Percentiles rank a stretch among this genome's conserved stretches.
phyloP scores from a whole-genome alignment of 2,888 invertebrate species.

The Himalopsyche anomala region DNA sequence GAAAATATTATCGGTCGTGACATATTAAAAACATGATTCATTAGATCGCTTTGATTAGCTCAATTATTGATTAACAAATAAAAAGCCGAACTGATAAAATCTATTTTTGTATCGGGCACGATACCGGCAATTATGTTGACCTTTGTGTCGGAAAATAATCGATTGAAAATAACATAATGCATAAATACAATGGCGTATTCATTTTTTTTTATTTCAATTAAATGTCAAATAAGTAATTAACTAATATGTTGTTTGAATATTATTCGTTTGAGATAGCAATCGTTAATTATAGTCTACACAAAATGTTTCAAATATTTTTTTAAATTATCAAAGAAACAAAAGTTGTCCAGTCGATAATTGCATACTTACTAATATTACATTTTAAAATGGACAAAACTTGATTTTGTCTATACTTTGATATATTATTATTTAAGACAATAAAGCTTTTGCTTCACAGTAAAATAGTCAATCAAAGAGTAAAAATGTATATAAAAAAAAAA shows the following conservation, averaged over 20 bases:
- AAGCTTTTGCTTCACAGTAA: no score
- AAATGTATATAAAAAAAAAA: no score
- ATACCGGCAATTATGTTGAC: not conserved
- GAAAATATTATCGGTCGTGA: slow-evolving; percentile 1
- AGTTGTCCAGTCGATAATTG: no score
- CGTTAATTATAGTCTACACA: no score
- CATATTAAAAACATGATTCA: slow-evolving; percentile 32
- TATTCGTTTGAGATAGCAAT: not conserved
- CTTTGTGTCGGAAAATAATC: not conserved
- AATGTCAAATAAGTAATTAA: not conserved
- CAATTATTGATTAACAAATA: slow-evolving; percentile 37
- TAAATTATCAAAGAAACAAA: no score
- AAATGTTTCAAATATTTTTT: no score
- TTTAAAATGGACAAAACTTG: no score
- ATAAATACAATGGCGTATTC: not conserved
- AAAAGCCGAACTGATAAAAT: slow-evolving; percentile 17
- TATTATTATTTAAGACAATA: no score
- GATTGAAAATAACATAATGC: not conserved
- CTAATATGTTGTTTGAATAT: not conserved
- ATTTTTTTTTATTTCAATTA: not conserved
- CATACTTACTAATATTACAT: no score
- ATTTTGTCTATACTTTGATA: no score
- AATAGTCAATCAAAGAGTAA: no score
- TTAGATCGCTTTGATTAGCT: slow-evolving; percentile 27
- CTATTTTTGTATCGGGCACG: not conserved